Percentiles rank a stretch among this genome's conserved stretches.
Evolutionary conservation across 2,113 vertebrate genomes (phyloP).

Genomic region (Neolamprologus falcicula): DNA sequence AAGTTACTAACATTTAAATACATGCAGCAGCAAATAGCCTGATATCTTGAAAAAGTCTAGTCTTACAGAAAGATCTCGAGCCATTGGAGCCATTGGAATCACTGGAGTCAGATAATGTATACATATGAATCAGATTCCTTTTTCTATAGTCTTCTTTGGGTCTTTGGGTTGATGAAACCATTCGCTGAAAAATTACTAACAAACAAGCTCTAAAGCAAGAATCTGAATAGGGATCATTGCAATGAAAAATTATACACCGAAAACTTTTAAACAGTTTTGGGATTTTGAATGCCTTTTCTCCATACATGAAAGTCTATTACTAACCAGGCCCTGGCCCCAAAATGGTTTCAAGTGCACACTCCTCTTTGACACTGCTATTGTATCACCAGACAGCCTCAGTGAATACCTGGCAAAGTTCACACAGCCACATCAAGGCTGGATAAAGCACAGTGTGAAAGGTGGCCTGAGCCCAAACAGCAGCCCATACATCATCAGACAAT

Average conservation of each 20-base stretch:
- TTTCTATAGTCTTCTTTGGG: not conserved
- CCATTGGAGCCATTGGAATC: not conserved
- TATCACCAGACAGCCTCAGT: not conserved
- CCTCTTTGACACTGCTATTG: constrained; percentile 2
- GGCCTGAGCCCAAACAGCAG: constrained; percentile 32
- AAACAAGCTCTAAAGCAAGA: not conserved
- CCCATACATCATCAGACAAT: constrained; percentile 60
- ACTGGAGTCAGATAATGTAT: not conserved
- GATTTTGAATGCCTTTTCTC: not conserved
- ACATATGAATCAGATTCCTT: not conserved
- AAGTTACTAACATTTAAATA: not conserved
- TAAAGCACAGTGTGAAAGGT: constrained; percentile 41
- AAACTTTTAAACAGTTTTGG: not conserved
- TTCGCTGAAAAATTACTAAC: not conserved
- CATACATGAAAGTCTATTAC: not conserved
- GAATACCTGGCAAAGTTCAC: constrained; percentile 35
- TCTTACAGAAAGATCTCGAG: not conserved
- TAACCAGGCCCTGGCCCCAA: not conserved
- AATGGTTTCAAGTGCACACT: not conserved
- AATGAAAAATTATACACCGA: not conserved
- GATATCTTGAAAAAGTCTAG: not conserved
- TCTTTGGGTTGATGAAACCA: not conserved
- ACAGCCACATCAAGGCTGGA: constrained; percentile 25
- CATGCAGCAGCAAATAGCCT: not conserved
- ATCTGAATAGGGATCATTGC: not conserved